Evolutionary conservation across 2,797 vertebrate genomes (phyloP).

Genomic region (Clarias platycephalus): DNA sequence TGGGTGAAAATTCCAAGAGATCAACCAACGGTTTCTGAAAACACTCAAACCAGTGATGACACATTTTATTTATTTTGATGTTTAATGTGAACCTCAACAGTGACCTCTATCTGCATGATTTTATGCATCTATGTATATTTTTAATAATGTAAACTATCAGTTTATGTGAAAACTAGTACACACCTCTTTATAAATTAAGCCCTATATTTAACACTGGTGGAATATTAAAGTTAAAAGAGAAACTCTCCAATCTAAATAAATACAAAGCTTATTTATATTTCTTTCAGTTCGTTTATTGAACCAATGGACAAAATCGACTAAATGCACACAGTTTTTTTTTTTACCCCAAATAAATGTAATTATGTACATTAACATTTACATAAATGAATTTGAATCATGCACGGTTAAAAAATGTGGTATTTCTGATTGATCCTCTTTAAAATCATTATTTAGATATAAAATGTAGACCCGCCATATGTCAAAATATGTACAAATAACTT

Average conservation of each 20-base stretch:
- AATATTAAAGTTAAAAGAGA: not conserved
- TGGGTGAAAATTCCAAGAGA: not conserved
- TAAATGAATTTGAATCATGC: not conserved
- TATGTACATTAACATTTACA: not conserved
- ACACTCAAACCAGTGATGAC: not conserved
- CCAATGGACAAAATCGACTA: not conserved
- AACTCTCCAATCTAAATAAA: not conserved
- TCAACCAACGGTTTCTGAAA: not conserved
- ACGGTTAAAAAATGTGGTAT: conserved; percentile 9
- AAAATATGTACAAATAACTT: conserved; percentile 30
- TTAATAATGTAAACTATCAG: not conserved
- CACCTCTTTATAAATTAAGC: not conserved
- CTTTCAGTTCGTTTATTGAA: conserved; percentile 18
- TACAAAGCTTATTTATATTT: not conserved
- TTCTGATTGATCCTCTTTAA: not conserved
- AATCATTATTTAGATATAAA: not conserved
- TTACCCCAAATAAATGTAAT: not conserved
- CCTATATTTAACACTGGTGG: not conserved
- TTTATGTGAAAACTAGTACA: not conserved
- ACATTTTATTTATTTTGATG: not conserved
- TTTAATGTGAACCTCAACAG: not conserved
- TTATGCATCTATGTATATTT: not conserved
- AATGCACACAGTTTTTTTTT: not conserved
- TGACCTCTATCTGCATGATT: not conserved
- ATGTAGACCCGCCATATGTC: not conserved